Conservation (phyloP, 1,140 invertebrate genomes). For the Coenobita brevimanus region DNA sequence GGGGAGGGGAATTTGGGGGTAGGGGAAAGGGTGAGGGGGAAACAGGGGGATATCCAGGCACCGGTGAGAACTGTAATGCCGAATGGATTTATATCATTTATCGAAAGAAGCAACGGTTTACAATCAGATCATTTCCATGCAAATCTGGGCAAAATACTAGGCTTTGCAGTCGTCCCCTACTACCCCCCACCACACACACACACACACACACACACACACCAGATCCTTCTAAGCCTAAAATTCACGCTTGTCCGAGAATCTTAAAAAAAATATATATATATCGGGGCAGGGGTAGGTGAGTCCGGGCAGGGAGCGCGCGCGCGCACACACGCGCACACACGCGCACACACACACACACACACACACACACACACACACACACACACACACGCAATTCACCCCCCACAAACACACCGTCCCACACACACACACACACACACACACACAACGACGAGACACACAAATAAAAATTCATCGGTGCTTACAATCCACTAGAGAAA, state of each 20-base stretch:
- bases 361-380: not conserved
- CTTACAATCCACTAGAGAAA: slow-evolving; percentile 54
- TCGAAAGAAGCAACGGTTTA: slow-evolving; percentile 49
- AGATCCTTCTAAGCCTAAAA: slow-evolving; percentile 33
- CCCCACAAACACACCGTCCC: not conserved
- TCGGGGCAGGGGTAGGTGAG: too few species aligned
- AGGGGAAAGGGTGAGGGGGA: too few species aligned
- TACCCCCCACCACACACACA: too few species aligned
- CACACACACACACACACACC: too few species aligned
- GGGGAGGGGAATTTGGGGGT: not conserved
- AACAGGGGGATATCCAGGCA: not conserved
- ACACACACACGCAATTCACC: not conserved
- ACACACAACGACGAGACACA: not conserved
- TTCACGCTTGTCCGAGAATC: slow-evolving; percentile 2
- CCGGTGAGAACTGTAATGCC: slow-evolving; percentile 24
- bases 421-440: not conserved
- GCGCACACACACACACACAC: not conserved
- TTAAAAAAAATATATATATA: slow-evolving; percentile 13
- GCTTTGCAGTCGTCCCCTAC: slow-evolving; percentile 20
- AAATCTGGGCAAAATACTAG: slow-evolving; percentile 58
- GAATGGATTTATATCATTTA: slow-evolving; percentile 38
- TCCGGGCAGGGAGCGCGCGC: too few species aligned
- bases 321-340: not conserved
- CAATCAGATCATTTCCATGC: slow-evolving; percentile 60
- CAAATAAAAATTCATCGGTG: slow-evolving; percentile 27